These are phyloP conservation scores for Pheosia gnoma DNA, from an alignment of 2,888 invertebrate genomes.

Conservation along the genomic window DNA sequence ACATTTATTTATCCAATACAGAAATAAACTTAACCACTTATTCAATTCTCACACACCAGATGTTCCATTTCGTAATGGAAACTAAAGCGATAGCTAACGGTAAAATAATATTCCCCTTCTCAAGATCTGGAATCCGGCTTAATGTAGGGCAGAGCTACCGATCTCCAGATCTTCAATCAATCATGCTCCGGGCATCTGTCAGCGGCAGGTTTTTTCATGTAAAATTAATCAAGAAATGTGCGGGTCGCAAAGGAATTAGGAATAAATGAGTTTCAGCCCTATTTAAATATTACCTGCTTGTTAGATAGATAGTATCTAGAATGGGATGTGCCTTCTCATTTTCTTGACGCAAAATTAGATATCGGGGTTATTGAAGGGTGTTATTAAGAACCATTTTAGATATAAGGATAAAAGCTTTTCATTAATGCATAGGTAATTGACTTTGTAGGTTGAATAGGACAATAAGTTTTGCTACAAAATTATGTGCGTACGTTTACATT, in stretches of 20 bases:
- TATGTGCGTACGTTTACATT: no score
- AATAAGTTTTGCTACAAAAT: no score
- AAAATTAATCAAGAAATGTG: slow-evolving; percentile 23
- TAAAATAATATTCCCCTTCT: slow-evolving; percentile 6
- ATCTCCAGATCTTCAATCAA: slow-evolving; percentile 33
- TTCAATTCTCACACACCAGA: background rate
- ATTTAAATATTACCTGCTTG: slow-evolving; percentile 1
- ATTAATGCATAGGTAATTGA: no score
- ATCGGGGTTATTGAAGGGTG: background rate
- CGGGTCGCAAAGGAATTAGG: slow-evolving; percentile 6
- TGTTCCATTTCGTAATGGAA: slow-evolving; percentile 3
- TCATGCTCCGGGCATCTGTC: slow-evolving; percentile 28
- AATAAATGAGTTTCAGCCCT: slow-evolving; percentile 2
- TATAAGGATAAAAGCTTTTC: background rate
- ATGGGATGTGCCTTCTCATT: background rate
- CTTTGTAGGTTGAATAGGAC: no score
- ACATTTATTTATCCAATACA: background rate
- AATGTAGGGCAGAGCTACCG: slow-evolving; percentile 16
- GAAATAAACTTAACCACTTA: background rate
- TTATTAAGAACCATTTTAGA: background rate
- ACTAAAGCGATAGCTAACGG: slow-evolving; percentile 4
- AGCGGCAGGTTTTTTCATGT: slow-evolving; percentile 20
- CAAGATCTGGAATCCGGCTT: slow-evolving; percentile 9
- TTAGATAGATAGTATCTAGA: background rate
- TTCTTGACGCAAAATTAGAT: background rate